Percentiles rank a stretch among this genome's conserved stretches.
These are phyloP conservation scores for Pantherophis guttatus DNA, from an alignment of 2,113 vertebrate genomes.

Conservation along the genomic window DNA sequence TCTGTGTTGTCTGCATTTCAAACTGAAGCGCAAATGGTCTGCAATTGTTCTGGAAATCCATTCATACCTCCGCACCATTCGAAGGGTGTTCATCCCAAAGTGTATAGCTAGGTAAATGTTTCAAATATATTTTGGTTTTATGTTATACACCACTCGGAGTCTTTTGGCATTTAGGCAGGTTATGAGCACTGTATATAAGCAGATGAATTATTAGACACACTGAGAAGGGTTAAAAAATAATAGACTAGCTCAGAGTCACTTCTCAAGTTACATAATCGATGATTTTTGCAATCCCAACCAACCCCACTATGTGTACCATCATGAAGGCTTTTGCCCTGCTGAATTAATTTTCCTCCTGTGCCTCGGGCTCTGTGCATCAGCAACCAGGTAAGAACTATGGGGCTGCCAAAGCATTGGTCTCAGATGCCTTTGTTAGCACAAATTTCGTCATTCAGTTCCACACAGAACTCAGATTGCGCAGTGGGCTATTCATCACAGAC, in stretches of 20 bases:
- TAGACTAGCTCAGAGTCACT: neutral
- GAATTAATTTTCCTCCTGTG: neutral
- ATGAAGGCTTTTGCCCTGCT: neutral
- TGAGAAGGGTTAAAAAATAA: neutral
- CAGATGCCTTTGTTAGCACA: constrained; percentile 51
- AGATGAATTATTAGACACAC: neutral
- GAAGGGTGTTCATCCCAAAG: no score
- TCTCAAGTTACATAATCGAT: neutral
- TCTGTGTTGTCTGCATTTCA: no score
- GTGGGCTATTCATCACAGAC: constrained; percentile 66
- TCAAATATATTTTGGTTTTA: neutral
- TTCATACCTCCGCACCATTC: no score
- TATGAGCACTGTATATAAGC: neutral
- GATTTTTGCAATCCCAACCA: neutral
- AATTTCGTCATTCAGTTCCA: constrained; percentile 51
- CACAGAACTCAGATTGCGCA: constrained; percentile 63
- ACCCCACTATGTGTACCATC: neutral
- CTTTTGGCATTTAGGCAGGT: neutral
- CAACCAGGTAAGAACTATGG: neutral
- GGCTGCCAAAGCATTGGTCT: constrained; percentile 43
- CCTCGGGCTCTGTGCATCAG: neutral
- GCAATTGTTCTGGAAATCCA: no score
- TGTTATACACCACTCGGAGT: neutral
- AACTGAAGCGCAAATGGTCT: no score
- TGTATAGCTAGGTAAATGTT: neutral